phyloP scores from a whole-genome alignment of 2,797 vertebrate species.

The Helarctos malayanus region DNA sequence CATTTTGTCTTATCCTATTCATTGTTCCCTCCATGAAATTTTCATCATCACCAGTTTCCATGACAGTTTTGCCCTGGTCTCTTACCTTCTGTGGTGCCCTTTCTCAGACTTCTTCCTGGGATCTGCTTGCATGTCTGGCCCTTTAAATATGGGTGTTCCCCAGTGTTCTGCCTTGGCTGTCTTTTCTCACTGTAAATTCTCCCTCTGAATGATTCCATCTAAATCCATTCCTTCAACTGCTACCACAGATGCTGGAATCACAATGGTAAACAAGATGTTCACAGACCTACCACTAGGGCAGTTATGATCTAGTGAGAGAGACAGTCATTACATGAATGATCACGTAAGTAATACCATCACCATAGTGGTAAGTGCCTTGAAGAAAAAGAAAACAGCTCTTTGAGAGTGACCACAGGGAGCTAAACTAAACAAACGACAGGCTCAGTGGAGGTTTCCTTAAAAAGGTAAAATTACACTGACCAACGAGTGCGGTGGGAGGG shows the following conservation, averaged over 20 bases:
- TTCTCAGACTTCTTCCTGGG: not conserved
- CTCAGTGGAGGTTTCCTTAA: not conserved
- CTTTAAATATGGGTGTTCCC: not conserved
- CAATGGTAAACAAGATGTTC: not conserved
- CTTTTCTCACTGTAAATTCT: not conserved
- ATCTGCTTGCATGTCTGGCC: not conserved
- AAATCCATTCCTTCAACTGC: not conserved
- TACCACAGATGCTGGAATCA: not conserved
- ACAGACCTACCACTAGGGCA: not conserved
- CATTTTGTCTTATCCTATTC: not conserved
- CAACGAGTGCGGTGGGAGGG: not conserved
- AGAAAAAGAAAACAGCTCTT: not conserved
- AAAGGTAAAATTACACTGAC: not conserved
- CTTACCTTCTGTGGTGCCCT: not conserved
- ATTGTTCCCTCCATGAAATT: not conserved
- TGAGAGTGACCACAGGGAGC: not conserved
- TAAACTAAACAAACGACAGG: not conserved
- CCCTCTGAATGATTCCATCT: not conserved
- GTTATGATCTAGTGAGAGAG: not conserved
- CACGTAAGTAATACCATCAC: not conserved
- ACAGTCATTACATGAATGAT: not conserved
- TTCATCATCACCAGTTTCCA: not conserved
- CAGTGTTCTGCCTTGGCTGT: not conserved
- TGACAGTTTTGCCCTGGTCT: not conserved
- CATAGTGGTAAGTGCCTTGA: not conserved